phyloP scores from a whole-genome alignment of 2,888 invertebrate genomes.

The Mesoligia furuncula region DNA sequence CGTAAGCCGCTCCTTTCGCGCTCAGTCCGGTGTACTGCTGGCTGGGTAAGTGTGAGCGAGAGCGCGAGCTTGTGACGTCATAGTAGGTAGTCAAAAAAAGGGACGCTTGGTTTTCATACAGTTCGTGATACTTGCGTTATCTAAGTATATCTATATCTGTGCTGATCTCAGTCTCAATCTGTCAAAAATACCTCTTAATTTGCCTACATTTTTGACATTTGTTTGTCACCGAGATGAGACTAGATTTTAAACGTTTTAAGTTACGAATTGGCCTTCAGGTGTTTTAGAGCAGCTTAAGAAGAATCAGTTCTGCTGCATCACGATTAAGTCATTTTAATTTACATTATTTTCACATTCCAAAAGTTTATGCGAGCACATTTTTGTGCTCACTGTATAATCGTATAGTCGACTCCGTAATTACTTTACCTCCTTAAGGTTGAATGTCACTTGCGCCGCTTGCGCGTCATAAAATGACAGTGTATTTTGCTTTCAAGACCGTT shows the following conservation, averaged over 20 bases:
- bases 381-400: background rate
- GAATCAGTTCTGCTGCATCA: slow-evolving; percentile 42
- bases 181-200: background rate
- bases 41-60: too few relatives aligned
- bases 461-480: too few relatives aligned
- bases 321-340: slow-evolving; percentile 2
- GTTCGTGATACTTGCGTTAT: too few relatives aligned
- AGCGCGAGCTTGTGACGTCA: too few relatives aligned
- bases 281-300: slow-evolving; percentile 31
- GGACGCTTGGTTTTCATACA: too few relatives aligned
- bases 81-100: too few relatives aligned
- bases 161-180: background rate
- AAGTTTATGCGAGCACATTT: background rate
- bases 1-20: too few relatives aligned
- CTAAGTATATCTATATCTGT: too few relatives aligned
- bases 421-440: background rate
- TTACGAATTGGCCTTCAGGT: background rate
- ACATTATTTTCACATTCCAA: background rate
- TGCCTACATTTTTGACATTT: background rate
- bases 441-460: too few relatives aligned
- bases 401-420: background rate
- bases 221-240: background rate
- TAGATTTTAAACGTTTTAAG: background rate
- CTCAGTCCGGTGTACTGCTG: too few relatives aligned
- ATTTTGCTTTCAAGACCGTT: too few relatives aligned